A percentile compares a stretch with the other conserved stretches of the same genome.
phyloP scores from a whole-genome alignment of 2,113 vertebrate genomes.

The Drymodes brunneopygia region DNA sequence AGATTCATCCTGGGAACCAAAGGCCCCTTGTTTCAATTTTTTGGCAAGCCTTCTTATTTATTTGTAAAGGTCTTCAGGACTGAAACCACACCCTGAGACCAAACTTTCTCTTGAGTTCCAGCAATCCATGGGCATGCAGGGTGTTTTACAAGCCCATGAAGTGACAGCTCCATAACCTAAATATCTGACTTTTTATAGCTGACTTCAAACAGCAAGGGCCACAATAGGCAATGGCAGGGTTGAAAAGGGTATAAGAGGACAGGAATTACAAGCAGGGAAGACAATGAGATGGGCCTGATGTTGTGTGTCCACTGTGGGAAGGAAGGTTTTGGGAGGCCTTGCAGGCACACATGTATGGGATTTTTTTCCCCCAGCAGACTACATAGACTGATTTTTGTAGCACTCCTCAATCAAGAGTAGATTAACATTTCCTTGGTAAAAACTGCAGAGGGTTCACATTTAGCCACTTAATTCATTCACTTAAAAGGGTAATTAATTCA shows the following conservation, averaged over 20 bases:
- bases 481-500: constrained; percentile 39
- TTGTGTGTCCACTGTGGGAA: neutral
- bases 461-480: neutral
- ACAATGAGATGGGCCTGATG: neutral
- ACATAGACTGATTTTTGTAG: neutral
- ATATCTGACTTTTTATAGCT: neutral
- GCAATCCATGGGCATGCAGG: neutral
- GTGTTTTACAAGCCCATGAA: neutral
- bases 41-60: neutral
- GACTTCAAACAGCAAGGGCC: neutral
- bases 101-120: neutral
- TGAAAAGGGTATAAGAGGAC: neutral
- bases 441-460: neutral
- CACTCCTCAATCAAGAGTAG: neutral
- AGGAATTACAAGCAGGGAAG: neutral
- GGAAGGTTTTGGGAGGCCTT: neutral
- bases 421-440: neutral
- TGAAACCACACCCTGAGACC: neutral
- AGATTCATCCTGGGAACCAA: neutral
- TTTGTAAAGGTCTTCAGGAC: neutral
- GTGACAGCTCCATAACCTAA: neutral
- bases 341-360: fast-evolving
- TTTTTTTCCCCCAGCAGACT: neutral
- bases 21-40: neutral
- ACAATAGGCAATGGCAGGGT: neutral